Percentiles rank a stretch among this genome's conserved stretches.
phyloP scores from a whole-genome alignment of 1,140 invertebrate species.

The Drosophila willistoni region DNA sequence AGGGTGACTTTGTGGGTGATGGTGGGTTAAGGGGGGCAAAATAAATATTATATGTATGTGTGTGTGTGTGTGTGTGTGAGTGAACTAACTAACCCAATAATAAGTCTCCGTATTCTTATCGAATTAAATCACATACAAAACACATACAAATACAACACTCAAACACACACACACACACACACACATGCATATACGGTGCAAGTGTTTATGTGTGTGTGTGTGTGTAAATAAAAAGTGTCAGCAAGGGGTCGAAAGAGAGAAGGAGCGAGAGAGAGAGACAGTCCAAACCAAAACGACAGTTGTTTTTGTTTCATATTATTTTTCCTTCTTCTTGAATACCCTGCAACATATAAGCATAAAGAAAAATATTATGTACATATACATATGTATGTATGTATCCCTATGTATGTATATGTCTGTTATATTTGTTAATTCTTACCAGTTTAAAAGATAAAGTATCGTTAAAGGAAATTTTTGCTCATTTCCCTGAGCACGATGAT shows the following conservation, averaged over 20 bases:
- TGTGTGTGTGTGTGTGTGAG: constrained; percentile 37
- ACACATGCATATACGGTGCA: neutral
- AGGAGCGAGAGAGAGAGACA: constrained; percentile 15
- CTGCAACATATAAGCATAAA: neutral
- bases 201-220: constrained; percentile 37
- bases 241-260: constrained; percentile 49
- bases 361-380: neutral
- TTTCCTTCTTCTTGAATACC: constrained; percentile 2
- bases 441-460: too few species aligned
- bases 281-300: constrained; percentile 1
- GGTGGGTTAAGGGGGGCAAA: constrained; percentile 38
- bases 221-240: constrained; percentile 52
- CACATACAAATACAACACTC: neutral
- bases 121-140: constrained; percentile 68
- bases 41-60: constrained; percentile 63
- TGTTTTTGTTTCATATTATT: neutral
- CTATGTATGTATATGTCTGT: too few species aligned
- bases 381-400: too few species aligned
- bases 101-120: constrained; percentile 72
- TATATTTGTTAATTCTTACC: too few species aligned
- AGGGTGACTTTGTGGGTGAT: constrained; percentile 14
- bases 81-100: constrained; percentile 80
- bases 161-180: constrained; percentile 17
- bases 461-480: too few species aligned
- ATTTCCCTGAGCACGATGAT: too few species aligned